Conservation (phyloP, 2,888 invertebrate genomes). For the Diplolepis rosae region DNA sequence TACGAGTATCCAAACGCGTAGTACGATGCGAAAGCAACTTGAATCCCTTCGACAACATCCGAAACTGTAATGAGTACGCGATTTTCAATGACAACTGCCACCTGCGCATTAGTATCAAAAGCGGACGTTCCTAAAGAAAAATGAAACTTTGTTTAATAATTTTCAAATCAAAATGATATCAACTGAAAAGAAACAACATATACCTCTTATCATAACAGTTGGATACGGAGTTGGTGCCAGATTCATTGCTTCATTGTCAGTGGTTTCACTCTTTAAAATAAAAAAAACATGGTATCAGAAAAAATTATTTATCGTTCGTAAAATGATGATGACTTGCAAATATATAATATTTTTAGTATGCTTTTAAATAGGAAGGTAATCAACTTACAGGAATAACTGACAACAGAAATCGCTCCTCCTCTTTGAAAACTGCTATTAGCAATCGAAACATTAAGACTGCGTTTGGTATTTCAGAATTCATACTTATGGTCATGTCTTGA, state of each 20-base stretch:
- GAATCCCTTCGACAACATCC: slow-evolving; percentile 34
- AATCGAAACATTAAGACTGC: not conserved
- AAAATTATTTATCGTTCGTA: not conserved
- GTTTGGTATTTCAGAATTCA: not conserved
- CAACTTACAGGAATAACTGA: not conserved
- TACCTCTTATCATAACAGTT: too few species aligned
- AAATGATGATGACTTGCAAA: not conserved
- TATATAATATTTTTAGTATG: not conserved
- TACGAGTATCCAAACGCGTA: too few species aligned
- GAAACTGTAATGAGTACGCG: slow-evolving; percentile 34
- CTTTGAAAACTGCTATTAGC: not conserved
- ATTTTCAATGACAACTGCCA: slow-evolving; percentile 16
- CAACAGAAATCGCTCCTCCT: not conserved
- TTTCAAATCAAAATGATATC: too few species aligned
- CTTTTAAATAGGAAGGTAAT: not conserved
- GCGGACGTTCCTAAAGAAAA: too few species aligned
- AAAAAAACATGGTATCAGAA: too few species aligned
- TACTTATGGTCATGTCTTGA: not conserved
- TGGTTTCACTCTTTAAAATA: too few species aligned
- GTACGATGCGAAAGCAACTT: too few species aligned
- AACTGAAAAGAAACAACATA: too few species aligned
- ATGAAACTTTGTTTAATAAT: too few species aligned
- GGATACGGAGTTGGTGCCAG: too few species aligned
- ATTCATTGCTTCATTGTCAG: too few species aligned
- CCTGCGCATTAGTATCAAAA: not conserved